Base-by-base conservation (phyloP, 2,888 invertebrate species). In the Boloria selene region DNA sequence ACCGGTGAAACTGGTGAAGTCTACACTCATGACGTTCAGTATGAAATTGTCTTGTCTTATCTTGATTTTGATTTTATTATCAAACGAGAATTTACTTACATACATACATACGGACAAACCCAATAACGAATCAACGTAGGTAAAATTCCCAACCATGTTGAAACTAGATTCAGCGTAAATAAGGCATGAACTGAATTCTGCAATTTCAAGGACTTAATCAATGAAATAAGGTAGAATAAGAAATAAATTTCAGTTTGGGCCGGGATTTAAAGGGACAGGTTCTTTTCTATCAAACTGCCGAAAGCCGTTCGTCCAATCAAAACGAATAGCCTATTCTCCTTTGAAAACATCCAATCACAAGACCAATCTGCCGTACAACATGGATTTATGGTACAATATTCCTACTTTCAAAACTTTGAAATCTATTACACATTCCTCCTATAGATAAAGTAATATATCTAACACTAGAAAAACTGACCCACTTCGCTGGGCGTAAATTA, bases 291-390 rank as follows among this genome's bases (percentile, higher is more conserved):
- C 51, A 66, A 67, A 65, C 49, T 60, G 59, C 65, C 68, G 66
- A 68, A 70, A 73, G 63, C 71, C 73, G 70, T 74, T 74, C 75
- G 67, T 75, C 78, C 83, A 82, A 83, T 84, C 82, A 82, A 80
- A 82, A 77, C 66, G 74, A 83, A 85, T 80, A 75, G 76, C 69
- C 78, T 67, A 79, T 78, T 77, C 62, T 72, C 72, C 63, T 71
- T 74, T 70, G 72, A 75, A 75, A 79, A 76, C 72, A 69, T 71
- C 70, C 74, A 61, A 67, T 62, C 49, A 52, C 66, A 69, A 69
- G 65, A 72, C 75, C 76, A 76, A 78, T 77, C 75, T 70, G 59
- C 62, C 64, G 64, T 65, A 67, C 65, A 69, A 63, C 45, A 63
- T 58, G 66, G 61, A 66, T 68, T 68, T 68, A 55, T 68, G 55